Conservation (phyloP, 2,888 invertebrate species). For the Apodemia duryi region DNA sequence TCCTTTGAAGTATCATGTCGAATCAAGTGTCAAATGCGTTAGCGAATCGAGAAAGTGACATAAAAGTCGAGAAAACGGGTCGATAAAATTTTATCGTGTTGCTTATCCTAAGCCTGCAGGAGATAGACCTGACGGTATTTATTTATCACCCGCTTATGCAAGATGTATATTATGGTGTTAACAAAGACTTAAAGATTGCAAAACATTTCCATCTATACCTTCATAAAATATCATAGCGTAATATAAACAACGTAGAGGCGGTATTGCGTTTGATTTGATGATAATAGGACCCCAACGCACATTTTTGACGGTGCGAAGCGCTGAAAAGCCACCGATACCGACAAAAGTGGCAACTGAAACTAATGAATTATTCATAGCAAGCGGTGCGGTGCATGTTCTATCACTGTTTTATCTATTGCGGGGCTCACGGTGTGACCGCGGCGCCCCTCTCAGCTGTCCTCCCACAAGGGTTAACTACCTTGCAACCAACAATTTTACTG, state of each 20-base stretch:
- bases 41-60: too few relatives aligned
- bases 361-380: slow-evolving; percentile 78
- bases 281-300: slow-evolving; percentile 70
- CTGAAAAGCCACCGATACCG: slow-evolving; percentile 78
- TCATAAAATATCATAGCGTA: slow-evolving; percentile 18
- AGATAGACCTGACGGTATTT: too few relatives aligned
- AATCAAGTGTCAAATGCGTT: too few relatives aligned
- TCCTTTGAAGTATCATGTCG: too few relatives aligned
- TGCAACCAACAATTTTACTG: slow-evolving; percentile 70
- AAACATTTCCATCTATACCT: slow-evolving; percentile 4
- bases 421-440: slow-evolving; percentile 53
- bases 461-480: slow-evolving; percentile 74
- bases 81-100: too few relatives aligned
- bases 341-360: slow-evolving; percentile 79
- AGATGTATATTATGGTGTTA: too few relatives aligned
- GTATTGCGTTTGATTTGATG: slow-evolving; percentile 54
- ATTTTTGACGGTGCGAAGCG: slow-evolving; percentile 74
- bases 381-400: slow-evolving; percentile 79
- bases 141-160: too few relatives aligned
- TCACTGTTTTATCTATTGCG: slow-evolving; percentile 81
- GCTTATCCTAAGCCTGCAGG: too few relatives aligned
- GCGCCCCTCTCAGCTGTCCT: slow-evolving; percentile 43
- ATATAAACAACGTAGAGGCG: slow-evolving; percentile 40
- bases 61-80: too few relatives aligned
- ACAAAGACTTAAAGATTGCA: background rate